phyloP scores from a whole-genome alignment of 2,888 invertebrate species.

The Cyclophora albipunctata region DNA sequence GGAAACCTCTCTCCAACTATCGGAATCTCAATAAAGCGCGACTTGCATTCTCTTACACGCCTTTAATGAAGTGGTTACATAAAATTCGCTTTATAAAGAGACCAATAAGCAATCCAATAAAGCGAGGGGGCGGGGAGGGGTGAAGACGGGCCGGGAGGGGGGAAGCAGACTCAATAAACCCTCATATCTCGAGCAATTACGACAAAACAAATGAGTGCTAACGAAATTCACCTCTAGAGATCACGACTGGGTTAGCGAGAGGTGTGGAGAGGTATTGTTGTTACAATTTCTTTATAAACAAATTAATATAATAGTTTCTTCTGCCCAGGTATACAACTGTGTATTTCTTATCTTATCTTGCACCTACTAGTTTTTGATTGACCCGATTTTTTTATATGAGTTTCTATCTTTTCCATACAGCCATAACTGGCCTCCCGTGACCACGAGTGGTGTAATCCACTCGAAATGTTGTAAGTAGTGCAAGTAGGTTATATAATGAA shows the following conservation, averaged over 20 bases:
- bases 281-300: neutral
- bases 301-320: no score
- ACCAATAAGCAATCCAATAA: slow-evolving; percentile 62
- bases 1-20: no score
- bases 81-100: slow-evolving; percentile 44
- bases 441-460: no score
- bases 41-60: slow-evolving; percentile 1
- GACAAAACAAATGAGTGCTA: slow-evolving; percentile 70
- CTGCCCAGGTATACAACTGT: no score
- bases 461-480: no score
- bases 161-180: slow-evolving; percentile 39
- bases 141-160: slow-evolving; percentile 17
- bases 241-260: slow-evolving; percentile 25
- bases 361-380: no score
- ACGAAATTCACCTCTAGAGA: slow-evolving; percentile 68
- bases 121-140: slow-evolving; percentile 29
- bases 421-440: no score
- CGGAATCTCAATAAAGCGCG: no score
- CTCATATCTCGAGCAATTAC: slow-evolving; percentile 70
- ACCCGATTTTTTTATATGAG: no score
- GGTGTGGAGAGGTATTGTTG: slow-evolving; percentile 25
- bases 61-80: slow-evolving; percentile 50
- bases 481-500: no score
- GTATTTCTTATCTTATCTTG: no score
- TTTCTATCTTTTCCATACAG: no score